phyloP scores from a whole-genome alignment of 2,113 vertebrate genomes.

The Melospiza georgiana region DNA sequence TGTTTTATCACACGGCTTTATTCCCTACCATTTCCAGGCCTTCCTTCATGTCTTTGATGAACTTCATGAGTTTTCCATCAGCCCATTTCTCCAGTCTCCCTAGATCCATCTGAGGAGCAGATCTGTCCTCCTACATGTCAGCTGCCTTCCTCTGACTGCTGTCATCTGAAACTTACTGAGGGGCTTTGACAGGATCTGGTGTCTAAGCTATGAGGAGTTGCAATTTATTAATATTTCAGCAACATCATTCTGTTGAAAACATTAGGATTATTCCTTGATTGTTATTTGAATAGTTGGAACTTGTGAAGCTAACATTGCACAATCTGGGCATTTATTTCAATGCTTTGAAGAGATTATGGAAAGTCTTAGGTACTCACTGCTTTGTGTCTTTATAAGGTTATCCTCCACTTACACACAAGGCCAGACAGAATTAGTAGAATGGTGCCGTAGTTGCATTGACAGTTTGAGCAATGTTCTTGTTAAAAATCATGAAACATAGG shows the following conservation, averaged over 20 bases:
- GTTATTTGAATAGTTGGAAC: not conserved
- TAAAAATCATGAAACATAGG: not conserved
- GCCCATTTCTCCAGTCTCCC: not conserved
- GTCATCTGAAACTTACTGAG: not conserved
- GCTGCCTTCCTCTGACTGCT: not conserved
- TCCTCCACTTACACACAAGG: not conserved
- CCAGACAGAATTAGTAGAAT: not conserved
- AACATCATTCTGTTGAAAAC: not conserved
- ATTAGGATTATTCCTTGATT: not conserved
- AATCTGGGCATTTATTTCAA: not conserved
- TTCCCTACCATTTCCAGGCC: not conserved
- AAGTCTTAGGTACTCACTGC: not conserved
- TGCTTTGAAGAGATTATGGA: not conserved
- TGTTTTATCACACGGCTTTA: not conserved
- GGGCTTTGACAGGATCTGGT: not conserved
- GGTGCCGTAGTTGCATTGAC: not conserved
- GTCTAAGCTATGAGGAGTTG: not conserved
- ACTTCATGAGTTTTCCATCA: not conserved
- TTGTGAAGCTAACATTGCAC: not conserved
- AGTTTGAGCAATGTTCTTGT: not conserved
- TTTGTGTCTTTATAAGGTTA: not conserved
- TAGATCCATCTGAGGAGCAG: not conserved
- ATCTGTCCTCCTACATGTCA: not conserved
- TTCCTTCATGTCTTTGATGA: not conserved
- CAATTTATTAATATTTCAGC: not conserved